These are phyloP conservation scores for Macrotrachela quadricornifera DNA, from an alignment of 1,140 invertebrate genomes.

Conservation along the genomic window DNA sequence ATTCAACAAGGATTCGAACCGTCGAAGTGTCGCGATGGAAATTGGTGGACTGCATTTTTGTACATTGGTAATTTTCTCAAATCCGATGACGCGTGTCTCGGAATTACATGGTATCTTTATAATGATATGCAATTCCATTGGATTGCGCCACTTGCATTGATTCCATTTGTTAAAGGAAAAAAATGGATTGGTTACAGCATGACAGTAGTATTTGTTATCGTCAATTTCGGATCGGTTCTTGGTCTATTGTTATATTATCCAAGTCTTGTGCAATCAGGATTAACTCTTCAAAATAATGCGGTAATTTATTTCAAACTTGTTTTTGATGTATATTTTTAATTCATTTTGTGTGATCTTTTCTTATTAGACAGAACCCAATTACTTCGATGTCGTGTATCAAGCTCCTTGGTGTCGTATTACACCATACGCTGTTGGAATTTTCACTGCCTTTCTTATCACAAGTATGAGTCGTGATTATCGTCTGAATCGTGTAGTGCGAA, in stretches of 20 bases:
- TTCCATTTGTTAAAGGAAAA: slow-evolving; percentile 5
- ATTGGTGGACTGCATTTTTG: slow-evolving; percentile 61
- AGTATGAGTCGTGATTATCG: too few relatives aligned
- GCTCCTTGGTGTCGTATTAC: slow-evolving; percentile 34
- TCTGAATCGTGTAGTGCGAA: too few relatives aligned
- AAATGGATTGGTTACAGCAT: too few relatives aligned
- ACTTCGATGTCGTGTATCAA: slow-evolving; percentile 52
- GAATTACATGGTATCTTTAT: slow-evolving; percentile 41
- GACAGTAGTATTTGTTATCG: too few relatives aligned
- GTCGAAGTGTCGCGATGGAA: slow-evolving; percentile 36
- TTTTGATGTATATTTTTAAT: too few relatives aligned
- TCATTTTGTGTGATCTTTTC: too few relatives aligned
- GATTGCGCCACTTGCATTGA: slow-evolving; percentile 39
- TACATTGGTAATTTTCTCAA: slow-evolving; percentile 60
- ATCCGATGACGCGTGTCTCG: slow-evolving; percentile 27
- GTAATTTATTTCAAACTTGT: too few relatives aligned
- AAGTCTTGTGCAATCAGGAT: too few relatives aligned
- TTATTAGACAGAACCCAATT: slow-evolving; percentile 8
- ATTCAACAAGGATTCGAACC: neutral
- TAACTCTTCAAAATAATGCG: too few relatives aligned
- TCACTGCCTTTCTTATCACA: slow-evolving; percentile 22
- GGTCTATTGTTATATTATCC: too few relatives aligned
- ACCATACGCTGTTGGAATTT: slow-evolving; percentile 33
- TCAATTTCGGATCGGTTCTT: too few relatives aligned
- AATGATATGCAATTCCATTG: slow-evolving; percentile 58